These are phyloP conservation scores for Trematomus loennbergii DNA, from an alignment of 2,113 vertebrate genomes.

Conservation along the genomic window DNA sequence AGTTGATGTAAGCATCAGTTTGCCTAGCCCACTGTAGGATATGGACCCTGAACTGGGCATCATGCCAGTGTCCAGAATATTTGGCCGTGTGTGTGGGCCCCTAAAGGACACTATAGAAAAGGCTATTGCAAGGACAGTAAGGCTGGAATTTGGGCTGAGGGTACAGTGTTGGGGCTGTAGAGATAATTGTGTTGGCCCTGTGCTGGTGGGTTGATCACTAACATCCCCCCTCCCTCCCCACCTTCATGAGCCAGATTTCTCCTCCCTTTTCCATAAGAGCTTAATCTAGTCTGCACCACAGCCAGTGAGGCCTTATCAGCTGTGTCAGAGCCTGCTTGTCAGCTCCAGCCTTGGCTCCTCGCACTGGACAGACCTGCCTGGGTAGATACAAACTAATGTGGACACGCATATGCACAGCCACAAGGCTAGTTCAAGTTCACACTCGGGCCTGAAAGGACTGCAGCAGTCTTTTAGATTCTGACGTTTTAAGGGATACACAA, in stretches of 20 bases:
- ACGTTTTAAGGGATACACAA: background rate
- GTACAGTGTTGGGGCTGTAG: slow-evolving; percentile 28
- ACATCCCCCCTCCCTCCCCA: slow-evolving; percentile 13
- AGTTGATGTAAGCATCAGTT: slow-evolving; percentile 4
- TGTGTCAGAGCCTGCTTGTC: slow-evolving; percentile 51
- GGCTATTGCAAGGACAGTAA: slow-evolving; percentile 40
- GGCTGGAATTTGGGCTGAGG: slow-evolving; percentile 22
- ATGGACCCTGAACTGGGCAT: slow-evolving; percentile 12
- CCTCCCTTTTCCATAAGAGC: slow-evolving; percentile 53
- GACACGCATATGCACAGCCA: slow-evolving; percentile 8
- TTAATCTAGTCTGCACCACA: slow-evolving; percentile 64
- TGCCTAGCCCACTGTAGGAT: background rate
- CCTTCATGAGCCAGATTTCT: slow-evolving; percentile 57
- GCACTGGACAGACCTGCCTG: slow-evolving; percentile 46
- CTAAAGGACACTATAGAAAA: slow-evolving; percentile 27
- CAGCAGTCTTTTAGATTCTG: slow-evolving; percentile 2
- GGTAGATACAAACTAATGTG: slow-evolving; percentile 32
- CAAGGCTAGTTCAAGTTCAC: slow-evolving; percentile 48
- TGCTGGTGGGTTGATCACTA: slow-evolving; percentile 40
- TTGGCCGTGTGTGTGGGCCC: slow-evolving; percentile 13
- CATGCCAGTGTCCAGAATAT: slow-evolving; percentile 17
- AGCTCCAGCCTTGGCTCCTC: slow-evolving; percentile 53
- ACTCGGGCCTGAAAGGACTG: slow-evolving; percentile 1
- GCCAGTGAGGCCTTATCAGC: slow-evolving; percentile 65
- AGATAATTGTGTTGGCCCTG: slow-evolving; percentile 52